A percentile compares a stretch with the other conserved stretches of the same genome.
phyloP scores from a whole-genome alignment of 37 sponge, comb jelly and placozoan species.

The Mnemiopsis leidyi region DNA sequence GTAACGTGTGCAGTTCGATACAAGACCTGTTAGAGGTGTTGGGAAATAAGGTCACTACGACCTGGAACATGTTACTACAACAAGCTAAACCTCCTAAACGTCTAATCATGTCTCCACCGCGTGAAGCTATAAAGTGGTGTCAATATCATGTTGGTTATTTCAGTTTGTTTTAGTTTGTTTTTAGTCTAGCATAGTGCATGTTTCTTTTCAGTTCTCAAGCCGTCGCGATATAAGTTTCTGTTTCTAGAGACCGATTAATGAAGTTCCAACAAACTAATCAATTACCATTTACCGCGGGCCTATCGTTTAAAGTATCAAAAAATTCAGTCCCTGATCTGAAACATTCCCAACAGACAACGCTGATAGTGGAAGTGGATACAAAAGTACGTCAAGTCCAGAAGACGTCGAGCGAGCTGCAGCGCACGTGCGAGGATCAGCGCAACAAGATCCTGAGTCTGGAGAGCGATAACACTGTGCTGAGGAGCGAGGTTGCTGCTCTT shows the following conservation, averaged over 20 bases:
- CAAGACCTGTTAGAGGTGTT: slow-evolving; percentile 44
- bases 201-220: too few species aligned
- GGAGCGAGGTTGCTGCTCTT: neutral
- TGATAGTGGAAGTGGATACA: neutral
- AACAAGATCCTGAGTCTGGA: slow-evolving; percentile 28
- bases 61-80: slow-evolving; percentile 54
- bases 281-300: too few species aligned
- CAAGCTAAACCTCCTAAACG: slow-evolving; percentile 45
- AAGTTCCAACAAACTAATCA: too few species aligned
- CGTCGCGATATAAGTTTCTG: too few species aligned
- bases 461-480: slow-evolving; percentile 21
- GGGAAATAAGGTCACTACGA: slow-evolving; percentile 36
- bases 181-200: too few species aligned
- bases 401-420: neutral
- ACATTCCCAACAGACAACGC: slow-evolving; percentile 53
- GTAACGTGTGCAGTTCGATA: slow-evolving; percentile 55
- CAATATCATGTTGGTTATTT: slow-evolving; percentile 34
- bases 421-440: slow-evolving; percentile 29
- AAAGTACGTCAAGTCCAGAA: slow-evolving; percentile 9
- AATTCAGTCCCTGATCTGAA: too few species aligned
- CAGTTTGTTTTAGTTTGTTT: too few species aligned
- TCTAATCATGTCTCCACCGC: neutral
- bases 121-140: slow-evolving; percentile 63
- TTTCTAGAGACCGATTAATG: too few species aligned
- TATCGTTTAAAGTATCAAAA: too few species aligned